Conservation (phyloP, 2,797 vertebrate species). For the Anas flavirostris region DNA sequence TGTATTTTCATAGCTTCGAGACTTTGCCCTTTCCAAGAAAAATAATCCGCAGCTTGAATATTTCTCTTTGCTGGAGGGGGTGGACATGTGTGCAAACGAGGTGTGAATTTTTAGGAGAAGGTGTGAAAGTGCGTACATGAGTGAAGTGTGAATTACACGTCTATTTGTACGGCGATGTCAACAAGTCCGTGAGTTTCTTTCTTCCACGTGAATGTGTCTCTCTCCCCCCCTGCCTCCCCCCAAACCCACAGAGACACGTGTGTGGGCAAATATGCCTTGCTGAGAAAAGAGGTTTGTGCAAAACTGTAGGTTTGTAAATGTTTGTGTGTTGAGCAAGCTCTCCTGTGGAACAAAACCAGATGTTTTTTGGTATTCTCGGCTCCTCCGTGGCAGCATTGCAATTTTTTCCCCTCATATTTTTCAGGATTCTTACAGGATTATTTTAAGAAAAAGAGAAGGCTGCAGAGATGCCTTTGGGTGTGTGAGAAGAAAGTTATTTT, state of each 20-base stretch:
- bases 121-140: constrained; percentile 69
- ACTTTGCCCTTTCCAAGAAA: constrained; percentile 75
- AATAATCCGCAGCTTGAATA: constrained; percentile 69
- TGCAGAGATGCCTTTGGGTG: constrained; percentile 20
- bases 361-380: constrained; percentile 71
- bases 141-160: constrained; percentile 71
- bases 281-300: constrained; percentile 56
- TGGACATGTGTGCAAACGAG: constrained; percentile 72
- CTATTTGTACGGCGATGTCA: constrained; percentile 61
- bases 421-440: constrained; percentile 36
- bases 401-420: constrained; percentile 25
- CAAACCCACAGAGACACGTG: constrained; percentile 26
- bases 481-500: constrained; percentile 62
- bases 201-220: constrained; percentile 10
- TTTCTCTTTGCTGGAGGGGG: constrained; percentile 71
- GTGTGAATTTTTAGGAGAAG: constrained; percentile 72
- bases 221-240: not conserved
- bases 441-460: constrained; percentile 53
- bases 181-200: constrained; percentile 50
- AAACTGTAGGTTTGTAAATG: constrained; percentile 66
- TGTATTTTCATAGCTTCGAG: constrained; percentile 69
- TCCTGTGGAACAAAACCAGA: constrained; percentile 73
- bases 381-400: not conserved
- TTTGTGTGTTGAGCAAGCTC: constrained; percentile 68
- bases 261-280: constrained; percentile 54